These are phyloP conservation scores for Chunga burmeisteri DNA, from an alignment of 2,113 vertebrate genomes.

Conservation along the genomic window DNA sequence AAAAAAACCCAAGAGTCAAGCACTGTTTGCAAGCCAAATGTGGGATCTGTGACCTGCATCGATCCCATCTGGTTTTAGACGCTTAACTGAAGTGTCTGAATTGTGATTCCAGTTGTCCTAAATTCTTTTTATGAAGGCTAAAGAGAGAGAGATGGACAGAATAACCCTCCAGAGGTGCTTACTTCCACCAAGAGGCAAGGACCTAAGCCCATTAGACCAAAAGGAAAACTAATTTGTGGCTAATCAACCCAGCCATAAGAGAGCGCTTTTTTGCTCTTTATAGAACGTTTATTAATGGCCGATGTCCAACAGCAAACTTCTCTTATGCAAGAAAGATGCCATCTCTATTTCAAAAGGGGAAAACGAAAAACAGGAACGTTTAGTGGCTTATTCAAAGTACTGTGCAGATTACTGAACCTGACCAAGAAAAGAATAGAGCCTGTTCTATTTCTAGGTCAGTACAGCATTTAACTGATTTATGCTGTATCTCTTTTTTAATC, in stretches of 20 bases:
- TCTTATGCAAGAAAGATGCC: background rate
- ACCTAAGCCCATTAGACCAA: background rate
- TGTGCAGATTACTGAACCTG: background rate
- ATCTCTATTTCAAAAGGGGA: background rate
- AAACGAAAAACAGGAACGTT: background rate
- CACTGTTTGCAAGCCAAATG: background rate
- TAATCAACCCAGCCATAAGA: background rate
- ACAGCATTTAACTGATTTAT: background rate
- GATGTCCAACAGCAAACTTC: background rate
- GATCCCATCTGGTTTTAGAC: background rate
- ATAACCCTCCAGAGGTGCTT: background rate
- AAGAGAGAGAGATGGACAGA: background rate
- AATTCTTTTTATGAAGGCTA: background rate
- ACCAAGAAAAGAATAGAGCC: background rate
- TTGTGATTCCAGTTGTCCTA: background rate
- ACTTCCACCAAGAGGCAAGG: background rate
- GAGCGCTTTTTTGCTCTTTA: background rate
- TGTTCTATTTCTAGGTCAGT: background rate
- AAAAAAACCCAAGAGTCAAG: background rate
- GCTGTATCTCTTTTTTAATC: background rate
- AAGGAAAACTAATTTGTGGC: background rate
- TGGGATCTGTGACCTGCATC: background rate
- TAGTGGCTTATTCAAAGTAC: background rate
- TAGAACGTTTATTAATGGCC: background rate
- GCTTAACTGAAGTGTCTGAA: background rate